These are phyloP conservation scores for Eurosta solidaginis DNA, from an alignment of 1,140 invertebrate species.

Conservation along the genomic window DNA sequence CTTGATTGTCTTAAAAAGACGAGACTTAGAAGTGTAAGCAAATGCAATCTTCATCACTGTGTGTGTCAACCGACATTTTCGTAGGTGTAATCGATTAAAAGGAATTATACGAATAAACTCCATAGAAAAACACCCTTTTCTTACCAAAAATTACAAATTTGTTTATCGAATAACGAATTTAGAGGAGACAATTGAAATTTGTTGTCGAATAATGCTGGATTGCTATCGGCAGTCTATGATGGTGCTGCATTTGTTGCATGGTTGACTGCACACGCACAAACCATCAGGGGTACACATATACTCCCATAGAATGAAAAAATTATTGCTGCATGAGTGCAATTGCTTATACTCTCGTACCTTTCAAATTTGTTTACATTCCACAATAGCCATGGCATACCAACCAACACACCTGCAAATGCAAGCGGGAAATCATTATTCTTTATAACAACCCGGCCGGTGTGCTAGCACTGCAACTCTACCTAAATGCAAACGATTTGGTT, in stretches of 20 bases:
- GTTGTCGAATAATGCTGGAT: conserved; percentile 12
- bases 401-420: neutral
- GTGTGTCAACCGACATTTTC: no score
- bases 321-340: neutral
- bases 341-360: neutral
- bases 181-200: conserved; percentile 3
- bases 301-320: neutral
- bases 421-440: neutral
- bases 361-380: conserved; percentile 23
- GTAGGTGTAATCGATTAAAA: no score
- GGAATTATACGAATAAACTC: no score
- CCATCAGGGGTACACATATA: neutral
- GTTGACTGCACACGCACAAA: neutral
- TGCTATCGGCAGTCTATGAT: neutral
- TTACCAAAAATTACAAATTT: no score
- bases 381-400: neutral
- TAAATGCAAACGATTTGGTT: neutral
- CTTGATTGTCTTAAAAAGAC: no score
- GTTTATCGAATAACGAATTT: neutral
- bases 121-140: no score
- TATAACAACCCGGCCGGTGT: neutral
- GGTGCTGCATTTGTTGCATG: conserved; percentile 20
- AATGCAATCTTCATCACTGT: no score
- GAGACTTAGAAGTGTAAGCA: no score
- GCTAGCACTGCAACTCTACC: neutral